A percentile compares a stretch with the other conserved stretches of the same genome.
Conservation (phyloP, 2,888 invertebrate genomes). For the Euspilapteryx auroguttella region DNA sequence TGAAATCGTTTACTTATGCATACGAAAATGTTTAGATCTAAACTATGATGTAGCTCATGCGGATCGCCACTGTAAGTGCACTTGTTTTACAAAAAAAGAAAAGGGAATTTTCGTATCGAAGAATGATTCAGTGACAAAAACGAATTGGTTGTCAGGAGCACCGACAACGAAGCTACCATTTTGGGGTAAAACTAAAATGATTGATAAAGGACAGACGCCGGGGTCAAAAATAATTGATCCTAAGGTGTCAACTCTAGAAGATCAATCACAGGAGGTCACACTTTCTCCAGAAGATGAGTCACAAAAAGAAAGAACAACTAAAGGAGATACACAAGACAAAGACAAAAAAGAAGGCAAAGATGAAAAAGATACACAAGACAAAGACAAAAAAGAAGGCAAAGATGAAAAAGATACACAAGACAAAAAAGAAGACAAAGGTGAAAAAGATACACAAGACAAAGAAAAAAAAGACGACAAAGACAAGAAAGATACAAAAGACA, state of each 20-base stretch:
- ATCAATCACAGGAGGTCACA: neutral
- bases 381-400: too few species aligned
- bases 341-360: too few species aligned
- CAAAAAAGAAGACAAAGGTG: neutral
- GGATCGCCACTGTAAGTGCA: constrained; percentile 26
- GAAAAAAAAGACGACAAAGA: neutral
- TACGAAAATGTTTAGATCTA: constrained; percentile 25
- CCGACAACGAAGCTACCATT: constrained; percentile 24
- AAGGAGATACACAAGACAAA: too few species aligned
- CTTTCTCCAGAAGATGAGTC: neutral
- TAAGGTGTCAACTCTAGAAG: neutral
- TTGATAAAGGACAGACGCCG: too few species aligned
- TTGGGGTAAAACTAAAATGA: constrained; percentile 18
- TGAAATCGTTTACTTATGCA: constrained; percentile 23
- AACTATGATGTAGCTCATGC: constrained; percentile 25
- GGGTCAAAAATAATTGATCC: neutral
- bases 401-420: too few species aligned
- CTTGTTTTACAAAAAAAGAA: constrained; percentile 19
- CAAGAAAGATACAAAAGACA: too few species aligned
- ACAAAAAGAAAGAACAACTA: too few species aligned
- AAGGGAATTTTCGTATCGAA: too few species aligned
- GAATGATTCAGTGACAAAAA: too few species aligned
- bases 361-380: too few species aligned
- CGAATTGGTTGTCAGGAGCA: too few species aligned
- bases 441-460: too few species aligned